Percentiles rank a stretch among this genome's conserved stretches.
Evolutionary conservation across 1,140 invertebrate genomes (phyloP).

Genomic region (Thaumatotibia leucotreta): DNA sequence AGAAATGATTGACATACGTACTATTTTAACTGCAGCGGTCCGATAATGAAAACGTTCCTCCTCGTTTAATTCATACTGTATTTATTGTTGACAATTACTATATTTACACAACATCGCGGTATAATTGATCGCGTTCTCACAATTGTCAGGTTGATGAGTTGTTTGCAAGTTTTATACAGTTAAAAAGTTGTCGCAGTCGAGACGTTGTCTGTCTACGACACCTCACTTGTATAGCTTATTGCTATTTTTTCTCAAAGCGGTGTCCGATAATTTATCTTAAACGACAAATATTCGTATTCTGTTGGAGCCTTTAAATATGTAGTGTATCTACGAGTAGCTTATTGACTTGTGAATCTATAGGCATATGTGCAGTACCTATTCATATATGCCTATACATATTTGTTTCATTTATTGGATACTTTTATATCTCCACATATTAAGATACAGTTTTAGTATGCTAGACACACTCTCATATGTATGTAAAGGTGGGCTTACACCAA

Average conservation of each 20-base stretch:
- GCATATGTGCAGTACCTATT: slow-evolving; percentile 19
- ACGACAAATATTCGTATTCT: slow-evolving; percentile 58
- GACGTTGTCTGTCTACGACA: slow-evolving; percentile 43
- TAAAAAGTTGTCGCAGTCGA: slow-evolving; percentile 42
- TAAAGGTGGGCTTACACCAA: too few species aligned
- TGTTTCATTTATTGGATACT: slow-evolving; percentile 24
- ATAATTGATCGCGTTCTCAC: slow-evolving; percentile 75
- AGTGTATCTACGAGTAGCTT: too few species aligned
- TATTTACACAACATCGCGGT: slow-evolving; percentile 43
- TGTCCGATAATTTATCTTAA: slow-evolving; percentile 64
- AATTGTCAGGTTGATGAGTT: slow-evolving; percentile 68
- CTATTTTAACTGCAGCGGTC: slow-evolving; percentile 58
- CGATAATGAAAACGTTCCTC: slow-evolving; percentile 67
- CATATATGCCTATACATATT: slow-evolving; percentile 43
- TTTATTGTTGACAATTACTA: slow-evolving; percentile 72
- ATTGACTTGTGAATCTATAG: slow-evolving; percentile 36
- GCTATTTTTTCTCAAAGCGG: slow-evolving; percentile 39
- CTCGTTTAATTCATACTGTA: slow-evolving; percentile 56
- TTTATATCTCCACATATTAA: too few species aligned
- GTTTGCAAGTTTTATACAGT: slow-evolving; percentile 54
- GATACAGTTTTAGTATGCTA: too few species aligned
- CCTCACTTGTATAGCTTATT: slow-evolving; percentile 36
- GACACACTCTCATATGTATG: too few species aligned
- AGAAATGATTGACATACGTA: slow-evolving; percentile 67
- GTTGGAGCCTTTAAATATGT: slow-evolving; percentile 17